These are phyloP conservation scores for Drosophila kambysellisi DNA, from an alignment of 2,888 invertebrate species.

Conservation along the genomic window DNA sequence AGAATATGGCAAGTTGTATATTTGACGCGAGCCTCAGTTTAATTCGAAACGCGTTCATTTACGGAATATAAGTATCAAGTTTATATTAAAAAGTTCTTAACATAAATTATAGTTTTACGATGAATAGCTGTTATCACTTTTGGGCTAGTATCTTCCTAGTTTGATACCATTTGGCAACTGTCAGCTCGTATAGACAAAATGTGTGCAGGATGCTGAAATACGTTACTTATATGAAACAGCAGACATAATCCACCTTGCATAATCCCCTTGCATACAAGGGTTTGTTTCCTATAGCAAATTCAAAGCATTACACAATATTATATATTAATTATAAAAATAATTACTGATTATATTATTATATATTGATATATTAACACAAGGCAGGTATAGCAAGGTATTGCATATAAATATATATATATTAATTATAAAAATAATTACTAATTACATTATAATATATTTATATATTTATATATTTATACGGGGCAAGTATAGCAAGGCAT, in stretches of 20 bases:
- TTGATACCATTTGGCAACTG: not conserved
- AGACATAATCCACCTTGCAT: rapidly evolving
- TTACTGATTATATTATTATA: not conserved
- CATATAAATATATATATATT: too few relatives aligned
- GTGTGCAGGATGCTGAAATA: not conserved
- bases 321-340: not conserved
- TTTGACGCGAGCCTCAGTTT: slow-evolving; percentile 12
- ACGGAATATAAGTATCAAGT: too few relatives aligned
- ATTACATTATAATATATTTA: too few relatives aligned
- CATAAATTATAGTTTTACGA: not conserved
- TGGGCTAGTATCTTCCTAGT: not conserved
- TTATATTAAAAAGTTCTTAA: not conserved
- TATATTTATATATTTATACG: too few relatives aligned
- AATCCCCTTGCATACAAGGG: rapidly evolving
- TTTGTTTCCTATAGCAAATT: not conserved
- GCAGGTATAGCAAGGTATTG: too few relatives aligned
- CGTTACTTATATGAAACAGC: too few relatives aligned
- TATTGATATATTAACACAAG: too few relatives aligned
- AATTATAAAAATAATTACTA: too few relatives aligned
- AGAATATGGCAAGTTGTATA: not conserved
- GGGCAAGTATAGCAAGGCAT: too few relatives aligned
- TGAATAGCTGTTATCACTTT: not conserved
- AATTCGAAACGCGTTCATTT: slow-evolving; percentile 10
- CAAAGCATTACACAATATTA: not conserved
- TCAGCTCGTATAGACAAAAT: not conserved